phyloP scores from a whole-genome alignment of 2,113 vertebrate species.

The Casuarius casuarius region DNA sequence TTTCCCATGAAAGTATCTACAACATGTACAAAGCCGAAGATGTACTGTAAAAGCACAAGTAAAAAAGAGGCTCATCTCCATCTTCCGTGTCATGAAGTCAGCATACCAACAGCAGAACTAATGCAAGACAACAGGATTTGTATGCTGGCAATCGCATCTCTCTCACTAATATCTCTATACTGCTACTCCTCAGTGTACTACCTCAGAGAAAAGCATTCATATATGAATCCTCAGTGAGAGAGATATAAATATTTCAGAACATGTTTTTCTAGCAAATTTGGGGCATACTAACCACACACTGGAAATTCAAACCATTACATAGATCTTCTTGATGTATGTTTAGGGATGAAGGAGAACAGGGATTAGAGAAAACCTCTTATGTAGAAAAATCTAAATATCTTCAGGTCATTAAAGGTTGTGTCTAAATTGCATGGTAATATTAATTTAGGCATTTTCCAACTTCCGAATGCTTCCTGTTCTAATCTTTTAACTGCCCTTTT shows the following conservation, averaged over 20 bases:
- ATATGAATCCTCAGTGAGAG: not conserved
- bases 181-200: not conserved
- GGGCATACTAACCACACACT: not conserved
- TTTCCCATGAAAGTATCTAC: not conserved
- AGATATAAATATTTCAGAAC: conserved; percentile 2
- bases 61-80: not conserved
- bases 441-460: not conserved
- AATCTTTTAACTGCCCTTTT: not conserved
- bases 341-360: not conserved
- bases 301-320: not conserved
- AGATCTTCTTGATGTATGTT: not conserved
- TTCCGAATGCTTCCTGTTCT: not conserved
- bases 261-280: not conserved
- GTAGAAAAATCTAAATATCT: not conserved
- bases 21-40: not conserved
- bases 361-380: not conserved
- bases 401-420: not conserved
- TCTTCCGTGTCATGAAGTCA: not conserved
- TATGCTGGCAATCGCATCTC: not conserved
- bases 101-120: not conserved
- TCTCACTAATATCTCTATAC: not conserved
- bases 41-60: not conserved
- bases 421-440: not conserved
- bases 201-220: not conserved
- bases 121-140: not conserved